Conservation (phyloP, 2,113 vertebrate species). For the Varanus salvator region DNA sequence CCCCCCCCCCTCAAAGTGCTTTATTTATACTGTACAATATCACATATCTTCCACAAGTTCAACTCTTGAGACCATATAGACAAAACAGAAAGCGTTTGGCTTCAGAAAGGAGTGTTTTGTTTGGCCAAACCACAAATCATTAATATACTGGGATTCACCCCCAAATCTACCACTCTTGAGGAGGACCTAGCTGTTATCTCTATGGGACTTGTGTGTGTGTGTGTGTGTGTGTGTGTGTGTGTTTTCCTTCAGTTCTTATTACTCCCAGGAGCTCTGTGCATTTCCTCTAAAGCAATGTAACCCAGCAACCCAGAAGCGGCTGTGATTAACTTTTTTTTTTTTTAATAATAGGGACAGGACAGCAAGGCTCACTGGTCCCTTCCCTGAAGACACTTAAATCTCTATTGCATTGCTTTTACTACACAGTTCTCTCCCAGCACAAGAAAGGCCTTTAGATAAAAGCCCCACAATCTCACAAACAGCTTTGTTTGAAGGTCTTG, state of each 20-base stretch:
- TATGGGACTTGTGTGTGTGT: slow-evolving; percentile 33
- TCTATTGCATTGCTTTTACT: slow-evolving; percentile 28
- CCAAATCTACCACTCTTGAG: slow-evolving; percentile 45
- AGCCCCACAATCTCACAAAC: background rate
- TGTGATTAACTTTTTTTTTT: slow-evolving; percentile 62
- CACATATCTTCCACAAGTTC: slow-evolving; percentile 31
- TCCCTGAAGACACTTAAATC: slow-evolving; percentile 57
- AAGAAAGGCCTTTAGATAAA: slow-evolving; percentile 23
- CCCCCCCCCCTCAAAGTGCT: background rate
- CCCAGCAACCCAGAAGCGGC: slow-evolving; percentile 74
- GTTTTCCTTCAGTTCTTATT: slow-evolving; percentile 65
- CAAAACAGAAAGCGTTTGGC: slow-evolving; percentile 60
- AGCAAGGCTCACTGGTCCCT: slow-evolving; percentile 37
- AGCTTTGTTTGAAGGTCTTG: background rate
- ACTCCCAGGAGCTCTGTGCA: slow-evolving; percentile 66
- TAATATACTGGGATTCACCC: slow-evolving; percentile 62
- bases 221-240: background rate
- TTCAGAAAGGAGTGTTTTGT: slow-evolving; percentile 62
- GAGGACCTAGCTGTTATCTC: slow-evolving; percentile 74
- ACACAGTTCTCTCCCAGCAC: slow-evolving; percentile 30
- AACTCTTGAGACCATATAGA: slow-evolving; percentile 53
- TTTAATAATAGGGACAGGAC: slow-evolving; percentile 56
- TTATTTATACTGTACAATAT: slow-evolving; percentile 2
- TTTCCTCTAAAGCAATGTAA: slow-evolving; percentile 71
- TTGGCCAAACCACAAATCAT: slow-evolving; percentile 66